Conservation (phyloP, 1,140 invertebrate genomes). For the Drosophila willistoni region DNA sequence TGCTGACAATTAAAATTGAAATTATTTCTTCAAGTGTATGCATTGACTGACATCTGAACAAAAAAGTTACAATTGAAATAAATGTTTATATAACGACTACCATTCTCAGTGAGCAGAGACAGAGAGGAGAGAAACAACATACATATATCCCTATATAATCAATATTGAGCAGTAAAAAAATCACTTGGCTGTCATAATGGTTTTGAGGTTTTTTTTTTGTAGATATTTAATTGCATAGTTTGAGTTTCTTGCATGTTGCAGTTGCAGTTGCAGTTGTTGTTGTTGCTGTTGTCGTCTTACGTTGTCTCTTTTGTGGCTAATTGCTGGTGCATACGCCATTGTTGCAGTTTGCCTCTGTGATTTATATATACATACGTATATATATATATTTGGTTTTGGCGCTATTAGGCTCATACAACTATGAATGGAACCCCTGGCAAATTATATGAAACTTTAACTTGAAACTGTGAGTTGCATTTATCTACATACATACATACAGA, state of each 20-base stretch:
- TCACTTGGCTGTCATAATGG: conserved; percentile 30
- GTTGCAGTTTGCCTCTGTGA: conserved; percentile 24
- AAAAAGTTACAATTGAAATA: conserved; percentile 2
- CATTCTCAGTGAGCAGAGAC: not conserved
- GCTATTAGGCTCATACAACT: conserved; percentile 9
- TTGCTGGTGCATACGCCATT: conserved; percentile 39
- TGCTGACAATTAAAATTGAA: not conserved
- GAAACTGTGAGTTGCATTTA: conserved; percentile 51
- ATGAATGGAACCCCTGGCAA: conserved; percentile 23
- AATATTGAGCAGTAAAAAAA: conserved; percentile 29
- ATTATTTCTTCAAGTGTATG: not conserved
- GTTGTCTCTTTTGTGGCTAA: conserved; percentile 34
- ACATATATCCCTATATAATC: conserved; percentile 20
- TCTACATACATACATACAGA: not conserved
- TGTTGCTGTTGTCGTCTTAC: conserved; percentile 19
- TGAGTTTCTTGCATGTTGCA: conserved; percentile 34
- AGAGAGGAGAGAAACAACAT: not conserved
- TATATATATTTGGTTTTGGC: not conserved
- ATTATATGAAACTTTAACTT: conserved; percentile 14
- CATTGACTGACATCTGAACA: not conserved
- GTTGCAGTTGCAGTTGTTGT: conserved; percentile 1
- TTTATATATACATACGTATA: not conserved
- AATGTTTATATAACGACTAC: conserved; percentile 8
- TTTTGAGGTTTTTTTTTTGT: conserved; percentile 40
- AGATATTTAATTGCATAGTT: conserved; percentile 52